Base-by-base conservation (phyloP, 1,140 invertebrate species). In the Eulimnadia texana region DNA sequence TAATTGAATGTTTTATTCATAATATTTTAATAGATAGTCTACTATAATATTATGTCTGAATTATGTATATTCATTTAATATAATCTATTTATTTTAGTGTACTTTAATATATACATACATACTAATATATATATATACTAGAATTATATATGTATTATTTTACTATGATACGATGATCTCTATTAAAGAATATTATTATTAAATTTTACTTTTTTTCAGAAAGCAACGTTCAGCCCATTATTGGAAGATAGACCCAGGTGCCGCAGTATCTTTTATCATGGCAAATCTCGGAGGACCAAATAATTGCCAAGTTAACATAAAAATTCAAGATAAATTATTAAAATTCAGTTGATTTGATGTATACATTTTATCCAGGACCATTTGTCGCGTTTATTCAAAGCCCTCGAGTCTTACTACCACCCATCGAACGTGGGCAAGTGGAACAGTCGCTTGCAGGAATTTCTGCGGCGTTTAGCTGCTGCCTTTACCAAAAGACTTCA, bases 361-460 rank as follows among this genome's bases (percentile, higher is more conserved):
- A 11, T 73, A 76, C 33, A 74, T 78, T 50, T 76, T 78, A 68
- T 61, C 62, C 82, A 90, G 68, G 78, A 80, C 47, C 82, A 93
- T 71, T 74, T 95, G 24, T 80, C 83, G 57, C 84, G 85, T 63
- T 83, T 96, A 68, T 82, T 95, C 66, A 84, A 84, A 66, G 82
- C 86, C 0, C 73, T 93, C 1, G 86, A 92, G 71, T 90, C 88
- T 9, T 96, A 91, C 74, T 84, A 86, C 68, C 87, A 96, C 75
- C 88, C 89, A 56, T 91, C 91, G 0, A 96, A 96, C 72, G 70
- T 74, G 61, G 91, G 92, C 11, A 74, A 78, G 24, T 94, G 90
- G 88, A 78, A 83, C 22, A 73, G 67, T 51, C 82, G 79, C 64
- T 72, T 86, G 0, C 78, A 77, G 54, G 78, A 84, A 47, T 69